These are phyloP conservation scores for Temnothorax rugatulus DNA, from an alignment of 2,888 invertebrate species.

Conservation along the genomic window DNA sequence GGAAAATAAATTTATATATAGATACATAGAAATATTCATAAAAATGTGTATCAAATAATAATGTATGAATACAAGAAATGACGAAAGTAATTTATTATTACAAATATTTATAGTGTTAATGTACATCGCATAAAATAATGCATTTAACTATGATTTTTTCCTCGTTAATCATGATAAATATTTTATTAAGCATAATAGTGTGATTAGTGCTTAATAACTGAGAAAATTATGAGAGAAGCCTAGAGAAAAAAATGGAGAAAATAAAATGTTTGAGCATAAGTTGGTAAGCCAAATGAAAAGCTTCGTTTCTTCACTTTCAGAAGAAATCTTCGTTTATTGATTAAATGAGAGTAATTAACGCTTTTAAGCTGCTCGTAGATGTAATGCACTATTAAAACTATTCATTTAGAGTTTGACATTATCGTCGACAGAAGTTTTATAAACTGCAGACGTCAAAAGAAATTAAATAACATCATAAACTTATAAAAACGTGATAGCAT, in stretches of 20 bases:
- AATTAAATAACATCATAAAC: constrained; percentile 62
- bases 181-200: neutral
- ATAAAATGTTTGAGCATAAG: neutral
- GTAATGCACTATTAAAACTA: constrained; percentile 1
- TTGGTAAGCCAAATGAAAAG: neutral
- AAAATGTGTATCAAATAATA: constrained; percentile 2
- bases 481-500: constrained; percentile 51
- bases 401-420: neutral
- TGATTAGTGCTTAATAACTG: neutral
- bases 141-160: neutral
- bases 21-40: neutral
- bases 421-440: neutral
- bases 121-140: neutral
- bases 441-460: constrained; percentile 49
- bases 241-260: neutral
- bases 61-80: neutral
- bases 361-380: neutral
- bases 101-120: constrained; percentile 4
- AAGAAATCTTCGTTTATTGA: constrained; percentile 30
- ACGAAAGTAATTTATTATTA: constrained; percentile 6
- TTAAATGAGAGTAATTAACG: neutral
- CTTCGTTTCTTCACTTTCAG: neutral
- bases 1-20: neutral
- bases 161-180: neutral
- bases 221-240: neutral